Evolutionary conservation across 1,140 invertebrate genomes (phyloP).

Genomic region (Microplitis mediator): DNA sequence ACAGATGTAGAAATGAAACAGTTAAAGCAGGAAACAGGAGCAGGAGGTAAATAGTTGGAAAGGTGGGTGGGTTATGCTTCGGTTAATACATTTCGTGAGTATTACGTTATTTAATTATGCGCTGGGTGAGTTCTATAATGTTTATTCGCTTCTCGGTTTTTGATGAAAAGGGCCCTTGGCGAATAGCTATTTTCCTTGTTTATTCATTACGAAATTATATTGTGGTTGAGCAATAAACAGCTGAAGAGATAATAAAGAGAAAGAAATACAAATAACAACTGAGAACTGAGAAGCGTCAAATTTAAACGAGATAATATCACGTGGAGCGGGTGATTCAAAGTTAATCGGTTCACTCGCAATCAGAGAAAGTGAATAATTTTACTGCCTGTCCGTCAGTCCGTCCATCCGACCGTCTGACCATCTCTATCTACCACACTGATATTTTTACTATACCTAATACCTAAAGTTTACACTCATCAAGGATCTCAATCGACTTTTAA

Average conservation of each 20-base stretch:
- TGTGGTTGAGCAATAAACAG: slow-evolving; percentile 20
- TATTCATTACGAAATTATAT: slow-evolving; percentile 36
- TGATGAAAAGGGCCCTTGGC: neutral
- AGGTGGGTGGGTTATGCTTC: neutral
- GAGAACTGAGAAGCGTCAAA: slow-evolving; percentile 34
- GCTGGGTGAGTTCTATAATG: neutral
- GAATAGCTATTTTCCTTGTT: neutral
- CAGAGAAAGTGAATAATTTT: too few species aligned
- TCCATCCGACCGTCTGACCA: too few species aligned
- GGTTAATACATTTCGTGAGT: slow-evolving; percentile 4
- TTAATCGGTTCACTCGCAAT: slow-evolving; percentile 20
- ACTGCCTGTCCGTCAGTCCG: too few species aligned
- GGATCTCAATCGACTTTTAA: too few species aligned
- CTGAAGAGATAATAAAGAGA: neutral
- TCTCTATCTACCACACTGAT: too few species aligned
- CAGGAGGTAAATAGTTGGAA: neutral
- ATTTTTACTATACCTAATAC: too few species aligned
- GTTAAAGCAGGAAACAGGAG: too few species aligned
- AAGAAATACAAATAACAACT: slow-evolving; percentile 17
- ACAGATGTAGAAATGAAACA: too few species aligned
- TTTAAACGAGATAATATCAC: slow-evolving; percentile 42
- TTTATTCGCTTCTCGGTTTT: neutral
- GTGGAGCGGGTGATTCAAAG: slow-evolving; percentile 23
- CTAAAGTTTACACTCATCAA: too few species aligned
- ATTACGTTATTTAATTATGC: slow-evolving; percentile 10